A percentile compares a stretch with the other conserved stretches of the same genome.
Conservation (phyloP, 2,113 vertebrate species). For the Heterocephalus glaber region DNA sequence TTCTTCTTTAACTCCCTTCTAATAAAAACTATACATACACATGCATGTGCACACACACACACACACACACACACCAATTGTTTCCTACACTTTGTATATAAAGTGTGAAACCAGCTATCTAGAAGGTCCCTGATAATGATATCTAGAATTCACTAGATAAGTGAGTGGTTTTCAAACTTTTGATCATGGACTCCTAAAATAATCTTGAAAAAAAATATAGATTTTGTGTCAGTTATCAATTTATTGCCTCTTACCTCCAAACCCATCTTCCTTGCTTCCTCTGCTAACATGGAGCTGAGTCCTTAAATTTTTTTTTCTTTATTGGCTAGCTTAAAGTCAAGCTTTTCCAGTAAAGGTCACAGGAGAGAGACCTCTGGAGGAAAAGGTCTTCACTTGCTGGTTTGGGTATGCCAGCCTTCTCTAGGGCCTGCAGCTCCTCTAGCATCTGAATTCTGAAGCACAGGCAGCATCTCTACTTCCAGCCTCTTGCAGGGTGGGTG, state of each 20-base stretch:
- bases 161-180: slow-evolving; percentile 1
- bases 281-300: neutral
- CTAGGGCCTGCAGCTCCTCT: accelerated
- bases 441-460: neutral
- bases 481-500: accelerated
- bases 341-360: neutral
- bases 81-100: neutral
- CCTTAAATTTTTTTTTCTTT: neutral
- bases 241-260: neutral
- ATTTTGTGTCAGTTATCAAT: neutral
- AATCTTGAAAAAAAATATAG: neutral
- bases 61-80: neutral
- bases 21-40: neutral
- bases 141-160: neutral
- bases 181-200: neutral
- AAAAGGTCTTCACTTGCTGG: neutral
- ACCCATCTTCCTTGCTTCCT: neutral
- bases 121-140: neutral
- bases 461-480: accelerated
- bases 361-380: neutral
- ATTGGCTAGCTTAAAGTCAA: neutral
- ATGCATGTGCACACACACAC: neutral
- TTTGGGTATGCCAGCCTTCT: neutral
- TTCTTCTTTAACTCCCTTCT: neutral
- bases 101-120: neutral